Evolutionary conservation across 2,797 vertebrate species (phyloP).

Genomic region (Pseudochirops corinnae): DNA sequence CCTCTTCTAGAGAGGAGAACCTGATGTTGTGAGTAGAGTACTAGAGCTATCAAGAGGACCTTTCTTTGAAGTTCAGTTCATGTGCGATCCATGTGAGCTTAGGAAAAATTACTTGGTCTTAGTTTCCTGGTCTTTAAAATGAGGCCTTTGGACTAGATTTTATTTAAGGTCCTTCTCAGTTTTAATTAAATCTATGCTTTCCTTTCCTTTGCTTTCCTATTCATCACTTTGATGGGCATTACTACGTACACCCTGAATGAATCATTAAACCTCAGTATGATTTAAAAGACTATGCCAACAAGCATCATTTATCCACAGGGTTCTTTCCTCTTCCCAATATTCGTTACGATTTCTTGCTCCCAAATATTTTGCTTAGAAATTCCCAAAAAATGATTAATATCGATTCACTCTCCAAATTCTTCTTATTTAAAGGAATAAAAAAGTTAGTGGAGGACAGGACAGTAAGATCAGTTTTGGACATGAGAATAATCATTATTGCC

Average conservation of each 20-base stretch:
- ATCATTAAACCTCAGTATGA: not conserved
- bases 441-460: not conserved
- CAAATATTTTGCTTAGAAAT: not conserved
- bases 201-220: not conserved
- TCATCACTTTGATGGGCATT: not conserved
- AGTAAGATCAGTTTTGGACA: not conserved
- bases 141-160: not conserved
- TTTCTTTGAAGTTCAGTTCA: not conserved
- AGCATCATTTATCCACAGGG: not conserved
- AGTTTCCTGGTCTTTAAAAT: not conserved
- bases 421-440: not conserved
- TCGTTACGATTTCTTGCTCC: not conserved
- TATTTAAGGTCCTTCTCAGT: not conserved
- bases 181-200: conserved; percentile 1
- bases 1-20: not conserved
- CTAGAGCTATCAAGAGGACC: not conserved
- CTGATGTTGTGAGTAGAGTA: not conserved
- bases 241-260: not conserved
- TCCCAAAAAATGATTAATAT: not conserved
- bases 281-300: not conserved
- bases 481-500: not conserved
- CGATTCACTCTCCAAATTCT: not conserved
- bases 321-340: not conserved
- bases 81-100: not conserved
- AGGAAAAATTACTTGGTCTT: not conserved